Evolutionary conservation across 2,888 invertebrate species (phyloP).

Genomic region (Hoplodrina blanda): DNA sequence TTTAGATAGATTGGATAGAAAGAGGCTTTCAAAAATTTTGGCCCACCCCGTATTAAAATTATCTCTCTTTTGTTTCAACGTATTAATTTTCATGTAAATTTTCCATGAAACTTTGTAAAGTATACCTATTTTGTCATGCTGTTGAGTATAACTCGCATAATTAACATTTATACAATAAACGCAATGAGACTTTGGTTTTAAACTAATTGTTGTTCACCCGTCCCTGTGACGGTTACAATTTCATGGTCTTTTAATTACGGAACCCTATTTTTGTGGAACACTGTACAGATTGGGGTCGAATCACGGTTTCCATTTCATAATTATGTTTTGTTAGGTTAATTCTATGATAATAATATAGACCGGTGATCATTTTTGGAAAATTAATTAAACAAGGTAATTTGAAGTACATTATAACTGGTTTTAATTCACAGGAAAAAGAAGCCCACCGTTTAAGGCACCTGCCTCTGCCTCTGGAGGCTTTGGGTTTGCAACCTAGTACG

Average conservation of each 20-base stretch:
- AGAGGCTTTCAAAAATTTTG: no score
- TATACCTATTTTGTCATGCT: conserved; percentile 39
- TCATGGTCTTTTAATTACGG: conserved; percentile 74
- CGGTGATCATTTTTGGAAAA: conserved; percentile 5
- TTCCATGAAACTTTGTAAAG: conserved; percentile 34
- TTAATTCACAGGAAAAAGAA: no score
- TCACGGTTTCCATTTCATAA: conserved; percentile 37
- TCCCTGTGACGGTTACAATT: conserved; percentile 71
- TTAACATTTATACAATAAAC: conserved; percentile 68
- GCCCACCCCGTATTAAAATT: conserved; percentile 1
- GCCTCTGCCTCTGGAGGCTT: no score
- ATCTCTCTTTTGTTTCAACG: conserved; percentile 7
- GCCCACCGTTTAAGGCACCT: no score
- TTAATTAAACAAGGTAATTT: background rate
- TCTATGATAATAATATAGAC: background rate
- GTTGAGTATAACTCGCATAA: conserved; percentile 57
- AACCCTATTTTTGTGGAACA: conserved; percentile 64
- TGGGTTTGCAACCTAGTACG: no score
- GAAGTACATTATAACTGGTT: background rate
- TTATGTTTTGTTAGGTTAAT: conserved; percentile 28
- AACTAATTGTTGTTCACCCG: conserved; percentile 69
- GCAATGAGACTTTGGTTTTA: conserved; percentile 70
- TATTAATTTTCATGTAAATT: conserved; percentile 40
- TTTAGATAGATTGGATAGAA: no score
- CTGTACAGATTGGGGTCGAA: conserved; percentile 46